A percentile compares a stretch with the other conserved stretches of the same genome.
Evolutionary conservation across 2,888 invertebrate species (phyloP).

Genomic region (Anthrax anthrax): DNA sequence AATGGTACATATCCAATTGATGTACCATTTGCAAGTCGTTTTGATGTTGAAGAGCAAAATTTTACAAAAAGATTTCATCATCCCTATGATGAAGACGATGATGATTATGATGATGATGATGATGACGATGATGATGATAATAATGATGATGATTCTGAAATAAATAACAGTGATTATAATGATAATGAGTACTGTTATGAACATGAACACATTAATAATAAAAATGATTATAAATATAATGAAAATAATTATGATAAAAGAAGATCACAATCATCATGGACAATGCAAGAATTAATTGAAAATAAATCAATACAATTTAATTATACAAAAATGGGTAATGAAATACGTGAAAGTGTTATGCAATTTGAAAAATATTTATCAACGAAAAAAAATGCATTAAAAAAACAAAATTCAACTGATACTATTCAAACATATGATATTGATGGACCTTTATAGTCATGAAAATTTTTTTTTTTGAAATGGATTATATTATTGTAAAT

Average conservation of each 20-base stretch:
- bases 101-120: conserved; percentile 15
- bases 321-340: conserved; percentile 31
- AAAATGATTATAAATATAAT: background rate
- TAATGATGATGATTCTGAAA: conserved; percentile 12
- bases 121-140: conserved; percentile 11
- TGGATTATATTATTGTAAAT: too few species aligned
- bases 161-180: conserved; percentile 11
- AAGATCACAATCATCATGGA: conserved; percentile 17
- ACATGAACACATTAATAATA: conserved; percentile 12
- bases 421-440: conserved; percentile 39
- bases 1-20: conserved; percentile 82
- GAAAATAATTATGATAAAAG: background rate
- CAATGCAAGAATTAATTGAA: conserved; percentile 30
- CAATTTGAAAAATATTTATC: conserved; percentile 29
- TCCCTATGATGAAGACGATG: conserved; percentile 15
- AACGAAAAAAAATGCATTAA: conserved; percentile 16
- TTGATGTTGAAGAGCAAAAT: conserved; percentile 14
- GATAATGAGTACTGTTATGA: conserved; percentile 13
- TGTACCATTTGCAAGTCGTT: conserved; percentile 38
- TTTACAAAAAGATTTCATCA: background rate
- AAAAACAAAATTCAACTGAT: conserved; percentile 13
- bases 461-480: too few species aligned
- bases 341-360: conserved; percentile 29
- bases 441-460: conserved; percentile 35
- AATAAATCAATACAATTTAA: conserved; percentile 29